These are phyloP conservation scores for Mylabris phalerata DNA, from an alignment of 1,140 invertebrate genomes.

Conservation along the genomic window DNA sequence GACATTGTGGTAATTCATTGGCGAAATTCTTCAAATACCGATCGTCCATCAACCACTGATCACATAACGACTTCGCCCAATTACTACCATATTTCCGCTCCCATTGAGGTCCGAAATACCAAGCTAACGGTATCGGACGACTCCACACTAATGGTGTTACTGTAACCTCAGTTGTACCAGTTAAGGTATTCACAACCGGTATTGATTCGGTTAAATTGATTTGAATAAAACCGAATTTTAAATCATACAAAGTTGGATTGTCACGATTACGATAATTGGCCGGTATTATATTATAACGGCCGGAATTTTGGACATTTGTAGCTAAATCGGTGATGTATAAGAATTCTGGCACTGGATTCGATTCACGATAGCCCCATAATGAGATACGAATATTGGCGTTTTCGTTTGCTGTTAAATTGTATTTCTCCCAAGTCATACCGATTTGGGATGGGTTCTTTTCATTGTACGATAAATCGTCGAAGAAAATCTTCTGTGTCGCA, in stretches of 20 bases:
- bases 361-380: slow-evolving; percentile 80
- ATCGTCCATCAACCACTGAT: slow-evolving; percentile 83
- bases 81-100: slow-evolving; percentile 62
- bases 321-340: slow-evolving; percentile 49
- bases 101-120: slow-evolving; percentile 90
- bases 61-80: slow-evolving; percentile 78
- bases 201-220: slow-evolving; percentile 80
- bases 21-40: slow-evolving; percentile 83
- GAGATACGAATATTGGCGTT: slow-evolving; percentile 71
- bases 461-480: slow-evolving; percentile 64
- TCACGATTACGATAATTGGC: slow-evolving; percentile 54
- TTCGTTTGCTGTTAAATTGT: slow-evolving; percentile 75
- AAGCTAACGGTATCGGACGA: slow-evolving; percentile 80
- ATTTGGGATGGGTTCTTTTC: slow-evolving; percentile 64
- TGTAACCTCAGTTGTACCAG: slow-evolving; percentile 48
- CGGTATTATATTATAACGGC: slow-evolving; percentile 35
- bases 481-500: slow-evolving; percentile 77
- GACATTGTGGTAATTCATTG: slow-evolving; percentile 77
- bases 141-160: slow-evolving; percentile 83
- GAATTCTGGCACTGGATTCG: slow-evolving; percentile 63
- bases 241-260: slow-evolving; percentile 59
- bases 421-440: slow-evolving; percentile 71
- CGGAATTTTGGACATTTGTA: slow-evolving; percentile 31
- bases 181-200: slow-evolving; percentile 45
- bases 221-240: slow-evolving; percentile 84